Conservation (phyloP, 1,140 invertebrate species). For the Neotoxoptera formosana region DNA sequence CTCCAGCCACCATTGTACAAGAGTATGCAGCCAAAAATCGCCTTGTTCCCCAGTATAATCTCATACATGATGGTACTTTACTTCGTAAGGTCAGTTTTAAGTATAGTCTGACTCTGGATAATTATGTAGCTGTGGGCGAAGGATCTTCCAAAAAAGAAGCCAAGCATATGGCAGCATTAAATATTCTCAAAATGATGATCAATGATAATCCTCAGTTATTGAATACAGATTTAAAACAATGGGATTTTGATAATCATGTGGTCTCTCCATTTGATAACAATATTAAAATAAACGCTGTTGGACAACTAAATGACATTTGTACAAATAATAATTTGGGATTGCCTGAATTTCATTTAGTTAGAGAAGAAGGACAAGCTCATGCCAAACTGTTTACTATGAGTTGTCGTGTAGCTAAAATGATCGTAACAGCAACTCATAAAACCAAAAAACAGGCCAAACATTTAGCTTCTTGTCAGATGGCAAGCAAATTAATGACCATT, state of each 20-base stretch:
- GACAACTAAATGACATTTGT: slow-evolving; percentile 66
- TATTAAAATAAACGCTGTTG: slow-evolving; percentile 60
- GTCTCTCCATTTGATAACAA: slow-evolving; percentile 59
- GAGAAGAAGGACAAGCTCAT: slow-evolving; percentile 75
- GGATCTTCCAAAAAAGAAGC: slow-evolving; percentile 76
- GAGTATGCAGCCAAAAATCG: slow-evolving; percentile 73
- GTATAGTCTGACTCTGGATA: slow-evolving; percentile 63
- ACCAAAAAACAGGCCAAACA: slow-evolving; percentile 71
- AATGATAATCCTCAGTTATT: neutral
- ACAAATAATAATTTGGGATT: slow-evolving; percentile 69
- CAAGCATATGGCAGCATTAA: slow-evolving; percentile 73
- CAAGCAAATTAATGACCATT: slow-evolving; percentile 61
- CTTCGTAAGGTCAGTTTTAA: slow-evolving; percentile 76
- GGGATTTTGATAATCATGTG: neutral
- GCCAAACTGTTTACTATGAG: slow-evolving; percentile 73
- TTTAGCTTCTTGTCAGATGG: slow-evolving; percentile 67
- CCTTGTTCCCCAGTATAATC: slow-evolving; percentile 71
- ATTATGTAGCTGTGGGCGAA: slow-evolving; percentile 64
- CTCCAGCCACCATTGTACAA: slow-evolving; percentile 76
- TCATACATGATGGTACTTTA: slow-evolving; percentile 74
- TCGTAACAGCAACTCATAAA: slow-evolving; percentile 66
- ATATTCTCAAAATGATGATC: slow-evolving; percentile 66
- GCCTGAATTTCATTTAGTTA: slow-evolving; percentile 70
- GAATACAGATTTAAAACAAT: neutral
- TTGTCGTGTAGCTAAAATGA: slow-evolving; percentile 70